Evolutionary conservation across 1,140 invertebrate species (phyloP), one percentile per base, ranked within the genome.

Genomic region (Sinonovacula constricta): DNA sequence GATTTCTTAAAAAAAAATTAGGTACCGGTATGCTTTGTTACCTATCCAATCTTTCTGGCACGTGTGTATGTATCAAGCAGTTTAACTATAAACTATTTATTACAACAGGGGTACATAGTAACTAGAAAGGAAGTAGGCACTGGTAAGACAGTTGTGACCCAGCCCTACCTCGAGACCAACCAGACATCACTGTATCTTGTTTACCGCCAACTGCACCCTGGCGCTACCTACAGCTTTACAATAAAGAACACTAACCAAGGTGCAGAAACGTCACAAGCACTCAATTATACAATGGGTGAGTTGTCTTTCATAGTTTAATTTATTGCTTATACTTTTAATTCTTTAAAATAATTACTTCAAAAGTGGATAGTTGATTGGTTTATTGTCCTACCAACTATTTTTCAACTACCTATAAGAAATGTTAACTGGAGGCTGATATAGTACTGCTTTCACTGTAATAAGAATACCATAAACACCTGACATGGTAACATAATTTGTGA

Each of bases 91-190:
- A n/a, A n/a, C n/a, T n/a, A n/a, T n/a, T n/a, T n/a, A n/a, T n/a
- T n/a, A n/a, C n/a, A n/a, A n/a, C 67, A 69, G 67, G 67, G 67
- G 10, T 69, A 69, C 28, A 34, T 56, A 36, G 53, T 69, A 30
- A 39, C n/a, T 53, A 69, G 53, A 22, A 69, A 1, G 18, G 53
- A 74, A 15, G 15, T 53, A 1, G 22, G 4, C 1, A 69, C 53
- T 22, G 67, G 53, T 12, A 57, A 57, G 5, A 28, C 7, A 14
- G 30, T 69, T 5, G 18, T 12, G 30, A 69, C 53, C 14, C 67
- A 69, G 28, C 51, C 51, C 5, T 69, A 69, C 53, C 2, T 18
- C 2, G 34, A 49, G 0, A 66, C 60, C 10, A 63, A 30, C n/a
- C 3, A 30, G 2, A 33, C 30, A 49, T 22, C 30, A 0, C 24